Evolutionary conservation across 2,888 invertebrate genomes (phyloP), one percentile per base, ranked within the genome.

Genomic region (Ametastegia equiseti): DNA sequence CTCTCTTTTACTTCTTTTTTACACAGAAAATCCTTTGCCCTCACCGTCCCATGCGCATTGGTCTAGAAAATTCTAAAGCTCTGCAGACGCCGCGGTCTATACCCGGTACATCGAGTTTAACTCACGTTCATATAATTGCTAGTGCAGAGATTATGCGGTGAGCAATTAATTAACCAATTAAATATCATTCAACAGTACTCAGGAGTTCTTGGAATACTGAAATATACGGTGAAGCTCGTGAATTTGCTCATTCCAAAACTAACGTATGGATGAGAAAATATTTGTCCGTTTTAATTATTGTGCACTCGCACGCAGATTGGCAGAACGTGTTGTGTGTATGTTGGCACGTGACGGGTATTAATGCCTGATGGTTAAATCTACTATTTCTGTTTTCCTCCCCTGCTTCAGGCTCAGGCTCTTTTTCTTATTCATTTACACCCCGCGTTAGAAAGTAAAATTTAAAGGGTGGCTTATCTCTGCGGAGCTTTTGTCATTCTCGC

Each of bases 401-500:
- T n/a, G n/a, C 71, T 19, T 5, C 42, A 27, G 47, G 27, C n/a
- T n/a, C 47, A 13, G 71, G 7, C 13, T 27, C 27, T n/a, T 54
- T 75, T 75, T 75, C 54, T 54, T 54, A 19, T 36, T 45, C 50
- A 54, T 75, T 54, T 54, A 50, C 75, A 33, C 50, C 54, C 75
- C 36, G 33, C 75, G 54, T 75, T 54, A 36, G 36, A 63, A 45
- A 60, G 63, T 78, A 42, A 60, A 57, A 63, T 57, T 78, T 78
- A 78, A 78, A 63, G 78, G 78, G 78, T 60, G 78, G 78, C 78
- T 78, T 78, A 78, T 78, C 78, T 78, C 60, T 4, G 7, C 78
- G 60, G 45, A 78, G 78, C 60, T 45, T 60, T 78, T 78, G 78
- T 78, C 63, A 63, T 60, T 63, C 30, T 39, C 42, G 63, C 78